Base-by-base conservation (phyloP, 2,113 vertebrate genomes). In the Cheirogaleus medius region DNA sequence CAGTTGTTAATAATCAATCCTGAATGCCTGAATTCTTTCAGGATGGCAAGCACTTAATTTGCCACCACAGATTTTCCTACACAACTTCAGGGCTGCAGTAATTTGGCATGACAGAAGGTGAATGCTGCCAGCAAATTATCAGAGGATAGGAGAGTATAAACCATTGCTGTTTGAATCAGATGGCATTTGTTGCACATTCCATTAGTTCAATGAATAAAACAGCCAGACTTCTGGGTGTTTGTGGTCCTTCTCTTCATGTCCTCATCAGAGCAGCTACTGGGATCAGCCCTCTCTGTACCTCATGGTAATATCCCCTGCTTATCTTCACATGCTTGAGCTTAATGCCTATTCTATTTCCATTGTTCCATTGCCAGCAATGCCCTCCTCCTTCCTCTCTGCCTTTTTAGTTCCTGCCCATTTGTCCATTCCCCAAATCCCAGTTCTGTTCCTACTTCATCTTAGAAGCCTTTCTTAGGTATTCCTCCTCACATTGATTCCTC, bases 111-210 rank as follows among this genome's bases (percentile, higher is more conserved):
- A 93, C 92, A 97, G 98, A 92, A 87, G 92, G 39, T 39, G 32
- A 92, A 81, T 56, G 71, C 85, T 98, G 94, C 94, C 90, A 97
- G 54, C 73, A 91, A 97, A 93, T 97, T 97, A 96, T 91, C 91
- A 44, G 92, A 97, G 90, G 92, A 96, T 91, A 94, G 64, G 60
- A 90, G 56, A 96, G 47, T 94, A 78, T 58, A 95, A 96, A 42
- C 95, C 94, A 80, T 89, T 76, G 92, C 87, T 94, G 12, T 80
- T 92, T 94, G 98, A 97, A 98, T 98, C 98, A 97, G 68, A 91
- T 94, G 97, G 54, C 80, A 81, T 98, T 89, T 23, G 5, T 39
- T 96, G 88, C 63, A 86, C 81, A 87, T 98, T 96, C 73, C 83
- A 49, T 97, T 93, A 94, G 91, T 89, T 89, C 76, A 95, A 0